Evolutionary conservation across 2,113 vertebrate genomes (phyloP), one percentile per base, ranked within the genome.

Genomic region (Platysteira castanea): DNA sequence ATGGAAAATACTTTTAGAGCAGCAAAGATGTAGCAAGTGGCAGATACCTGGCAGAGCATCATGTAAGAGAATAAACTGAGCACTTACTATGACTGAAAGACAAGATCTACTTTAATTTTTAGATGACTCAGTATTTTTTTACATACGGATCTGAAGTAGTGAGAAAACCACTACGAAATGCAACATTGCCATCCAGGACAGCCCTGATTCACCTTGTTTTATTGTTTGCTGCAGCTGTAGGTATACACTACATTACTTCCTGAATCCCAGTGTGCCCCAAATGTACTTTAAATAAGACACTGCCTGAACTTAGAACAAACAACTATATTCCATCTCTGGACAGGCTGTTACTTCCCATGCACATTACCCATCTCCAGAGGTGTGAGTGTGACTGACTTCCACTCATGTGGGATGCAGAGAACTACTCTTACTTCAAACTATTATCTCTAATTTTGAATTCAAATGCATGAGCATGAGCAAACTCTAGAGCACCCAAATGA

Each of bases 391-490:
- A 33, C 53, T 53, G 46, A 80, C 17, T 21, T 77, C 28, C 30
- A 12, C 21, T 60, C 12, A 2, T 17, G 28, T 14, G 39, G 26
- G 59, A 22, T 57, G 30, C 8, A 74, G 79, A 74, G 81, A 86
- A 27, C 15, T 77, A 42, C 21, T 63, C 69, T 49, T 65, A 52
- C 2, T 4, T 65, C 23, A 39, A 13, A 46, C 24, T 37, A 3
- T 50, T 61, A 14, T 23, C n/a, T 73, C 23, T 13, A 33, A 69
- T 83, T 85, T 88, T 2, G 1, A 61, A 77, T 61, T 63, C 24
- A 42, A 39, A 65, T 5, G 4, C 21, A 83, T 44, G 22, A 20
- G 4, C 0, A 0, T 15, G 2, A 83, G 23, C 24, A 70, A 84
- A 82, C 5, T 61, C 54, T 14, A 37, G 16, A 75, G 8, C 11